phyloP scores from a whole-genome alignment of 2,888 invertebrate genomes.

The Chalcis sispes region DNA sequence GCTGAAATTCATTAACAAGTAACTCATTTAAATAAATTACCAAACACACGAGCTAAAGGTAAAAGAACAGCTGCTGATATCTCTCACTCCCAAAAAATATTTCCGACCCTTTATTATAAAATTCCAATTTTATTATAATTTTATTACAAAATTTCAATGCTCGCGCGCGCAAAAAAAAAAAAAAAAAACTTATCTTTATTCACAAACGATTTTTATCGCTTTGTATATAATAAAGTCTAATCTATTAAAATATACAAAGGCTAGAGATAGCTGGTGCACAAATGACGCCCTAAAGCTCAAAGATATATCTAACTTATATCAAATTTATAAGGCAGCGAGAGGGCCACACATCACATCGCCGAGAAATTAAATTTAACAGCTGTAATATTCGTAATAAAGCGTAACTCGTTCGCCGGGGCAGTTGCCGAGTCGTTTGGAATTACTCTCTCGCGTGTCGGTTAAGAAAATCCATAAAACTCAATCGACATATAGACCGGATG shows the following conservation, averaged over 20 bases:
- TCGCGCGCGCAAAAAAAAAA: too few relatives aligned
- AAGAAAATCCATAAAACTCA: constrained; percentile 52
- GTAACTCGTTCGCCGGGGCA: not conserved
- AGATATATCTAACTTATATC: constrained; percentile 12
- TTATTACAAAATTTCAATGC: too few relatives aligned
- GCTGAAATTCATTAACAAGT: too few relatives aligned
- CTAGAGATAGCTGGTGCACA: not conserved
- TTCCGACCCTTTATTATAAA: too few relatives aligned
- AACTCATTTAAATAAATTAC: too few relatives aligned
- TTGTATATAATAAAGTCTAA: constrained; percentile 22
- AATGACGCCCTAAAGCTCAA: not conserved
- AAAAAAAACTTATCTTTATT: not conserved
- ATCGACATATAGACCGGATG: constrained; percentile 35
- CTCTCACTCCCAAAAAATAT: too few relatives aligned
- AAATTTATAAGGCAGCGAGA: too few relatives aligned
- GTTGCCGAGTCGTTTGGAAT: constrained; percentile 1
- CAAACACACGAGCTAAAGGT: too few relatives aligned
- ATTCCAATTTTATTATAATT: too few relatives aligned
- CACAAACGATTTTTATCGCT: constrained; percentile 29
- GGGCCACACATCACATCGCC: not conserved
- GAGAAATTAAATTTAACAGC: constrained; percentile 47
- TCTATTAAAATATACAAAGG: constrained; percentile 31
- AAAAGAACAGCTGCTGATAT: too few relatives aligned
- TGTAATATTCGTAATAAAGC: constrained; percentile 49
- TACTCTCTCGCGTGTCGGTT: constrained; percentile 47